A percentile compares a stretch with the other conserved stretches of the same genome.
Conservation (phyloP, 2,888 invertebrate species). For the Resseliella maxima region DNA sequence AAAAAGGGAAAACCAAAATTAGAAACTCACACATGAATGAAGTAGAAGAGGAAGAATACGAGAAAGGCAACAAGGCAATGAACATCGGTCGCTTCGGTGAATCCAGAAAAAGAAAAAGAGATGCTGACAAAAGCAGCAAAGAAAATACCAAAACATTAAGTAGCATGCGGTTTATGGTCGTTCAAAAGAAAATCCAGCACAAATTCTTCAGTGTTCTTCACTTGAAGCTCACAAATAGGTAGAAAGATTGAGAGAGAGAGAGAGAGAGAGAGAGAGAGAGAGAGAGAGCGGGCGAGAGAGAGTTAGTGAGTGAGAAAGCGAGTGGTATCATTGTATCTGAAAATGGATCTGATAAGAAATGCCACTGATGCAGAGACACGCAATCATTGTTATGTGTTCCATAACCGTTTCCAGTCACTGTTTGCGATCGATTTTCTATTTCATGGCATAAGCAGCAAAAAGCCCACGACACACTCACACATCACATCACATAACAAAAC, state of each 20-base stretch:
- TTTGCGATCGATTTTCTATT: neutral
- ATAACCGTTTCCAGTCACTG: neutral
- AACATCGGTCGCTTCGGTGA: neutral
- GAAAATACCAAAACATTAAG: slow-evolving; percentile 11
- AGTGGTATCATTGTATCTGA: neutral
- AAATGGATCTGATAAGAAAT: slow-evolving; percentile 2
- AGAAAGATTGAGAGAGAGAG: no score
- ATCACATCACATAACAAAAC: neutral
- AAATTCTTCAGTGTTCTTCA: neutral
- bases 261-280: no score
- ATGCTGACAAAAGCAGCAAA: neutral
- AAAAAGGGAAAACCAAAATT: no score
- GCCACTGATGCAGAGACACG: slow-evolving; percentile 14
- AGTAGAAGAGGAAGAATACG: neutral
- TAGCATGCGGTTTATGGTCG: slow-evolving; percentile 15
- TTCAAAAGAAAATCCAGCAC: neutral
- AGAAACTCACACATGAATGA: neutral
- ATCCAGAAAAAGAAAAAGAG: neutral
- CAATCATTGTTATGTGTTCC: slow-evolving; percentile 29
- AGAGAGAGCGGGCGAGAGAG: no score
- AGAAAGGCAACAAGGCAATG: neutral
- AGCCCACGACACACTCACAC: neutral
- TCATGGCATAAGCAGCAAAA: neutral
- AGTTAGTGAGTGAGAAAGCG: no score
- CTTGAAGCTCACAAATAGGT: neutral